Conservation (phyloP, 2,797 vertebrate genomes). For the Rhynchonycteris naso region DNA sequence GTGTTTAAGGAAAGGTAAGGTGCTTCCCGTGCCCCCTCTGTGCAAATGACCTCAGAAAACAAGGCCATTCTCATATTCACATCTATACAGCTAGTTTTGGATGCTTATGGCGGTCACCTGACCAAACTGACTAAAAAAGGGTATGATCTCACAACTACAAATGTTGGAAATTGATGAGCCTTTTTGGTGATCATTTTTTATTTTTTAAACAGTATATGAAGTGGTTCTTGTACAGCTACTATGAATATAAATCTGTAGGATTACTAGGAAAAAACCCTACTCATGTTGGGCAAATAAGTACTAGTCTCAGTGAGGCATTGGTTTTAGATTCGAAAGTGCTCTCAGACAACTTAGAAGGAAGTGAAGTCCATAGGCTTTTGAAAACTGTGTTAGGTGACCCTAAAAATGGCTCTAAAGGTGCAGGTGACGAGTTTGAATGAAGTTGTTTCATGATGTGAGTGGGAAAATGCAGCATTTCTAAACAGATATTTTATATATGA, state of each 20-base stretch:
- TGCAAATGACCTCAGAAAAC: not conserved
- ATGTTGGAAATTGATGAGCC: not conserved
- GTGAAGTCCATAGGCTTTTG: not conserved
- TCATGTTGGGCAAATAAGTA: not conserved
- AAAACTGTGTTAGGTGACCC: not conserved
- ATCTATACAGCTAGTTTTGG: not conserved
- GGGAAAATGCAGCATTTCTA: not conserved
- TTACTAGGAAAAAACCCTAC: accelerated
- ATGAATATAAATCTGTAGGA: not conserved
- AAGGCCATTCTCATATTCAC: not conserved
- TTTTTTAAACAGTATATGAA: not conserved
- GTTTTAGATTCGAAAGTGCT: not conserved
- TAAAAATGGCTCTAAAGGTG: not conserved
- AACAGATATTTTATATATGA: not conserved
- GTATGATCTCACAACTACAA: not conserved
- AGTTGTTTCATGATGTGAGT: not conserved
- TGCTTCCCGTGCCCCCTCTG: not conserved
- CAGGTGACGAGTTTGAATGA: not conserved
- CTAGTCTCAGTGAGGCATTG: not conserved
- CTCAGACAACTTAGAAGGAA: not conserved
- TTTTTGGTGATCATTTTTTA: not conserved
- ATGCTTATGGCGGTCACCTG: not conserved
- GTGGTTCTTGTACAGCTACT: not conserved
- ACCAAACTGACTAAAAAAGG: not conserved
- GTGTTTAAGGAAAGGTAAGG: not conserved